Evolutionary conservation across 2,888 invertebrate genomes (phyloP), one percentile per base, ranked within the genome.

Genomic region (Horisme vitalbata): DNA sequence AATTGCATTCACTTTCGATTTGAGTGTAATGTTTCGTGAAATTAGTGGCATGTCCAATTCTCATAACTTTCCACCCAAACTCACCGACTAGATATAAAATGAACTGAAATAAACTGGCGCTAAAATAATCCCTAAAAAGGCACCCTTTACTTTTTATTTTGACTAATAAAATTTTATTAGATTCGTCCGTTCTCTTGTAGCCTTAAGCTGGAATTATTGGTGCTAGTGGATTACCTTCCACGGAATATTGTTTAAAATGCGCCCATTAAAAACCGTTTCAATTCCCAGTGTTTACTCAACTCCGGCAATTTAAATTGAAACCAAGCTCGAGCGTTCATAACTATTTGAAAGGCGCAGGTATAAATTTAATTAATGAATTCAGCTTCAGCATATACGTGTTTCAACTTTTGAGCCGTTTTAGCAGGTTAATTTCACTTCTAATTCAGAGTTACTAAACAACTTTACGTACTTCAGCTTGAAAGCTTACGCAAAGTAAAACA

Each of bases 71-170:
- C 43, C 50, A 50, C 45, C 33, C 48, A 44, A 52, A 41, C 36
- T 45, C 41, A 45, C 41, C n/a, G 15, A 50, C 41, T 26, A 38
- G 18, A 34, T 47, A 45, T 21, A 45, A 51, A 41, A 49, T 55
- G 52, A 51, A 46, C 39, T 51, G 35, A 35, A 41, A 48, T 48
- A 44, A 44, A 44, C 45, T 49, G 30, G 27, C 45, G 39, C 47
- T 56, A 50, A 59, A 56, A 58, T 56, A 56, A 59, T 55, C 56
- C 54, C 48, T 45, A 48, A 59, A 58, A 58, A 59, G 50, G 59
- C 48, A 45, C 46, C 54, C 47, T 54, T 52, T 53, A 43, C 55
- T 52, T 59, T 58, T 59, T 59, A 59, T 50, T 54, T 52, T 32
- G 18, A n/a, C 28, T 37, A 59, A 50, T 59, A 56, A 55, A 56